These are phyloP conservation scores for Caenorhabditis sinica DNA, from an alignment of 2,888 invertebrate species.

Conservation along the genomic window DNA sequence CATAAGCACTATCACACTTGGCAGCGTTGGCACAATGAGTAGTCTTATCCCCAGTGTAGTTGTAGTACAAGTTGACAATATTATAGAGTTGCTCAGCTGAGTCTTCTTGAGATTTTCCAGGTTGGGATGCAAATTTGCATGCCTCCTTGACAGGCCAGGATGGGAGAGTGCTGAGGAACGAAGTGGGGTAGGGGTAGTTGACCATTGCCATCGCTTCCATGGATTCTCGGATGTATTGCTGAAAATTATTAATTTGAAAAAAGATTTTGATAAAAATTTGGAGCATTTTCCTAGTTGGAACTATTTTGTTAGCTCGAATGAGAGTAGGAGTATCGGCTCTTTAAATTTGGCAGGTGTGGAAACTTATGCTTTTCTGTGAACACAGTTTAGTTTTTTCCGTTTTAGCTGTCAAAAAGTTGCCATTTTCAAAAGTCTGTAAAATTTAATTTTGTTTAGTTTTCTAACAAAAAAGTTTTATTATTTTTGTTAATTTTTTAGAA, in stretches of 20 bases:
- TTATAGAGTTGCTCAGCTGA: slow-evolving; percentile 71
- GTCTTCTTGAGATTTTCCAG: slow-evolving; percentile 75
- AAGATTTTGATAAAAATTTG: too few relatives aligned
- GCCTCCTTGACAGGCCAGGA: slow-evolving; percentile 86
- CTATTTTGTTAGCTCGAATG: too few relatives aligned
- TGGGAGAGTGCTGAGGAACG: slow-evolving; percentile 90
- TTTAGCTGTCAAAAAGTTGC: too few relatives aligned
- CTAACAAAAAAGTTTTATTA: not conserved
- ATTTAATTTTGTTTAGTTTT: not conserved
- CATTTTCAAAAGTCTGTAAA: not conserved
- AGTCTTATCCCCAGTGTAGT: slow-evolving; percentile 67
- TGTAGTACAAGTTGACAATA: slow-evolving; percentile 73
- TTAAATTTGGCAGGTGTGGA: too few relatives aligned
- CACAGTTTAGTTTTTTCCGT: too few relatives aligned
- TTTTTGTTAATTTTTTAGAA: not conserved
- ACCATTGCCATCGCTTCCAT: slow-evolving; percentile 92
- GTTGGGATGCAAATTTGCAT: slow-evolving; percentile 85
- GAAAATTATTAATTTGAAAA: not conserved
- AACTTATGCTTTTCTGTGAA: too few relatives aligned
- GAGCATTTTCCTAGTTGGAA: too few relatives aligned
- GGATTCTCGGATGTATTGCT: slow-evolving; percentile 63
- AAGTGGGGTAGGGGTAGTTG: slow-evolving; percentile 93
- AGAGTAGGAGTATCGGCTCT: too few relatives aligned
- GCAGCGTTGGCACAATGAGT: slow-evolving; percentile 77
- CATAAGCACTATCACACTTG: slow-evolving; percentile 71